Percentiles rank a stretch among this genome's conserved stretches.
Evolutionary conservation across 2,113 vertebrate species (phyloP).

Genomic region (Mirounga angustirostris): DNA sequence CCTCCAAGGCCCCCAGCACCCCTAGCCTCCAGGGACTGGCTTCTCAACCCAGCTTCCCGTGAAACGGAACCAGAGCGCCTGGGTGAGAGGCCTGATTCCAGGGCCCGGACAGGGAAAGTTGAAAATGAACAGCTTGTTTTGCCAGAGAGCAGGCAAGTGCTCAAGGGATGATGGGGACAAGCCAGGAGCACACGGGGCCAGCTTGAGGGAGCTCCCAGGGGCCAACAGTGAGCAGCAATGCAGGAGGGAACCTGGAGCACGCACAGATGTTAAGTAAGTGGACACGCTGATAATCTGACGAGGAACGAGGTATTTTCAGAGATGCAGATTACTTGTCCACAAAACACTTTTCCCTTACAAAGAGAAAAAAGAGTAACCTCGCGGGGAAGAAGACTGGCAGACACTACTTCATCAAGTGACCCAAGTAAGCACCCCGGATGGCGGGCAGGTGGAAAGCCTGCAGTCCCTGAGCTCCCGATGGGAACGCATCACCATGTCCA

Average conservation of each 20-base stretch:
- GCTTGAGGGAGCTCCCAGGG: background rate
- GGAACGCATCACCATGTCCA: too few species aligned
- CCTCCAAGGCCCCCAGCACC: background rate
- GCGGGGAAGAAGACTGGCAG: background rate
- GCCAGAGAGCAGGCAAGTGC: background rate
- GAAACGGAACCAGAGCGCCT: too few species aligned
- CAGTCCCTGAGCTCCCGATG: background rate
- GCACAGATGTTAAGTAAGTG: background rate
- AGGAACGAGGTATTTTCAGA: background rate
- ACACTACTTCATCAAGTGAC: background rate
- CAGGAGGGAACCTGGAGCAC: background rate
- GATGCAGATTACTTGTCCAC: background rate
- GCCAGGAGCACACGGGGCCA: background rate
- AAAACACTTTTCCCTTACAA: too few species aligned
- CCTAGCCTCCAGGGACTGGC: background rate
- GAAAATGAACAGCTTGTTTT: background rate
- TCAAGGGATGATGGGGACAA: background rate
- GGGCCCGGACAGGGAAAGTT: background rate
- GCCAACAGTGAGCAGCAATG: background rate
- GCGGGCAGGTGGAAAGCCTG: background rate
- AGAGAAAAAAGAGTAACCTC: background rate
- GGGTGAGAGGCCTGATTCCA: background rate
- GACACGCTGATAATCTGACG: background rate
- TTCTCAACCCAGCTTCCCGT: background rate
- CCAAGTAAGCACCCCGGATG: background rate